Evolutionary conservation across 1,140 invertebrate species (phyloP), one percentile per base, ranked within the genome.

Genomic region (Drosophila obscura): DNA sequence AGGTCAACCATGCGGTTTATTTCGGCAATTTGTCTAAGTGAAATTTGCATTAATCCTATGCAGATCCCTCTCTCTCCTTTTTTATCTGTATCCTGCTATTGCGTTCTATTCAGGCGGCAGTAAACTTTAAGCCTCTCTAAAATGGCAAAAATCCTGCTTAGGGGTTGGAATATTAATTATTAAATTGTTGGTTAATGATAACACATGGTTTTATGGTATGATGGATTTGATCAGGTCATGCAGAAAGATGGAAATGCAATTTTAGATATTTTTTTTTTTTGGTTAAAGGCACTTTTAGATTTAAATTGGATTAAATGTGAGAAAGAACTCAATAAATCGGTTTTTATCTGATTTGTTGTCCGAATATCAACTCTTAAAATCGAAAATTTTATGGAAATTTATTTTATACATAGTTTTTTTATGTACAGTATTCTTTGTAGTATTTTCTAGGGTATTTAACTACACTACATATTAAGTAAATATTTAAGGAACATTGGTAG

Each of bases 31-130:
- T 87, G 83, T 49, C 22, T 76, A 82, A 87, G 75, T 75, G 83
- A 87, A 88, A 79, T 88, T 87, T 76, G 78, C 79, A 85, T 87
- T 81, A 87, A 87, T 85, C 73, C 65, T 15, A 45, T 16, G 45
- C 56, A 62, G 60, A 63, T 78, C 28, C 41, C 8, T 5, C 22
- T 31, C 26, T 8, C 22, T 22, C 31, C 28, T 26, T 16, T 9
- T 24, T 56, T 67, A 26, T 53, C 4, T 46, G 49, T n/a, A 26
- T 66, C 43, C 19, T 45, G 68, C 57, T 65, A 79, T 84, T 74
- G 65, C 62, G 35, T 13, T 13, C 41, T 71, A 82, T 50, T 35
- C 63, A 83, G 72, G 64, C 60, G 62, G 43, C 78, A 75, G 68
- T 68, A 77, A 64, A 64, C 56, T 49, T 75, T 55, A 66, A 55